Evolutionary conservation across 2,113 vertebrate genomes (phyloP).

Genomic region (Gallinago media): DNA sequence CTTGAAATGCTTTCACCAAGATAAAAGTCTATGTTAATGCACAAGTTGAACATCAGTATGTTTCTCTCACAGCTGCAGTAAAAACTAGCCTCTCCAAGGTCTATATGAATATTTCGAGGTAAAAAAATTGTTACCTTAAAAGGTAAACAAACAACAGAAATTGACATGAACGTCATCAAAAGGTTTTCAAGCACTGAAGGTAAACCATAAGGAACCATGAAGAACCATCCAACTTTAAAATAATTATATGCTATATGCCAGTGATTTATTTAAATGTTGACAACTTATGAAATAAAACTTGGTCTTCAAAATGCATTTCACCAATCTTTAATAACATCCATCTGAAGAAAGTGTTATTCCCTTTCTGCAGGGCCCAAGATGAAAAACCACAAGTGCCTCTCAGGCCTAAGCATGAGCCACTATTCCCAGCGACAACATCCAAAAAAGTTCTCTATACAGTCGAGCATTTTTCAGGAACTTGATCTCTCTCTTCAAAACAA

Average conservation of each 20-base stretch:
- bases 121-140: background rate
- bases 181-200: background rate
- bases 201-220: background rate
- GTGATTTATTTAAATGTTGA: background rate
- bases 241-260: background rate
- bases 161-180: background rate
- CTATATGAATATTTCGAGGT: background rate
- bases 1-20: background rate
- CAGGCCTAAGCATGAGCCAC: background rate
- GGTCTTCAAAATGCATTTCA: background rate
- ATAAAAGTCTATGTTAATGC: background rate
- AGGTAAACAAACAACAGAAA: background rate
- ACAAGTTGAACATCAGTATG: background rate
- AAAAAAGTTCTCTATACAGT: background rate
- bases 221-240: background rate
- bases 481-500: background rate
- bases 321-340: background rate
- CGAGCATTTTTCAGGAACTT: background rate
- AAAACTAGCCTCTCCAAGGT: background rate
- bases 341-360: background rate
- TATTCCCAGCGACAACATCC: background rate
- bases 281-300: background rate
- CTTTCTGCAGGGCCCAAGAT: background rate
- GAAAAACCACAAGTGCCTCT: background rate
- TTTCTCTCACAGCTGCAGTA: background rate